Base-by-base conservation (phyloP, 2,113 vertebrate genomes). In the Trematomus loennbergii region DNA sequence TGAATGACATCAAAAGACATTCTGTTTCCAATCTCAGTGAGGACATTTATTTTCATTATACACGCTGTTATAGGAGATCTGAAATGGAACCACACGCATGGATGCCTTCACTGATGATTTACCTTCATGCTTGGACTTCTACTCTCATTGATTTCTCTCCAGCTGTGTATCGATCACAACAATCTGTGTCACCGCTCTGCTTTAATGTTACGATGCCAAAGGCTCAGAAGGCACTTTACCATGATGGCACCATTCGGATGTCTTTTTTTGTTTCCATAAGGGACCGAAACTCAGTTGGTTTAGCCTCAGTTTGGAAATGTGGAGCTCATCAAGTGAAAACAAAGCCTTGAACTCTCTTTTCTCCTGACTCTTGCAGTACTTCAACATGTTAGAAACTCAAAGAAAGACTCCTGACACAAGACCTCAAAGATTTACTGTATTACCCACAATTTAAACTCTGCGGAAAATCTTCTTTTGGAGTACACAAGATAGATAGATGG, bases 1-100 rank as follows among this genome's bases (percentile, higher is more conserved):
- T 50, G 61, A 46, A 89, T 91, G 89, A 91, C 90, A 60, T 93
- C 92, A 92, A 64, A 64, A 18, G 63, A 84, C 16, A 78, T 75
- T 86, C 85, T 87, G 88, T 75, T 87, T 93, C 79, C 81, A 88
- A 72, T 87, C 73, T 75, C 60, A 49, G 59, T 29, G 29, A 4
- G 29, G 29, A 29, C 63, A 72, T 88, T 81, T 78, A 68, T 72
- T 59, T 17, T 79, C 80, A 72, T 73, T 58, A 48, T 29, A 67
- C 22, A 33, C 60, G 71, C 73, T 43, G 43, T 50, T 63, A 4
- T 29, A 54, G 60, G 55, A 75, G 69, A 68, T 71, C 69, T 76
- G 72, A 81, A 80, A 83, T 72, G 40, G 67, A 88, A 73, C 55
- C 69, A 75, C 70, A 81, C 22, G 68, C 82, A 68, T 84, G 84